Evolutionary conservation across 2,113 vertebrate species (phyloP).

Genomic region (Oryzias melastigma): DNA sequence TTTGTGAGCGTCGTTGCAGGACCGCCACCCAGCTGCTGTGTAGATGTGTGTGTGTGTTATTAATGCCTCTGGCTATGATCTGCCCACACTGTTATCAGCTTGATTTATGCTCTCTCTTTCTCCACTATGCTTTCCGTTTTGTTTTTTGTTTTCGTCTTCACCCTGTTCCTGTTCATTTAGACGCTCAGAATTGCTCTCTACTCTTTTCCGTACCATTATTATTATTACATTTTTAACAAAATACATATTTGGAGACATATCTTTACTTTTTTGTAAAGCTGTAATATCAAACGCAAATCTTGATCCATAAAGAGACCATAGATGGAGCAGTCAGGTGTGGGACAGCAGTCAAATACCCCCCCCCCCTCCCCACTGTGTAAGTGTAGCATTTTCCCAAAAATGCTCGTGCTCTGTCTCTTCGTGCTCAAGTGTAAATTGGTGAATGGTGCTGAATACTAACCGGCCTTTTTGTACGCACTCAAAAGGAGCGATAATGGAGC

Average conservation of each 20-base stretch:
- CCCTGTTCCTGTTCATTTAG: conserved; percentile 49
- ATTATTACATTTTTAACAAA: not conserved
- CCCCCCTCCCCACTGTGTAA: conserved; percentile 25
- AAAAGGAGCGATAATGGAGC: conserved; percentile 30
- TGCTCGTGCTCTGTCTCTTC: conserved; percentile 7
- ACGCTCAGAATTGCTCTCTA: conserved; percentile 26
- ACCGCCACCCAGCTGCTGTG: conserved; percentile 46
- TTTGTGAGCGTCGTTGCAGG: conserved; percentile 44
- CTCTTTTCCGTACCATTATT: conserved; percentile 4
- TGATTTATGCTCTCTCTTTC: conserved; percentile 69
- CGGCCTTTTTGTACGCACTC: conserved; percentile 26
- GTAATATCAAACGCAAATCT: conserved; percentile 44
- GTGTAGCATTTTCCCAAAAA: conserved; percentile 17
- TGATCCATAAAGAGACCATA: conserved; percentile 44
- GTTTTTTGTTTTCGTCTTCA: conserved; percentile 2
- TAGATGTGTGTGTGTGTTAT: conserved; percentile 57
- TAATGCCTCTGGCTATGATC: conserved; percentile 70
- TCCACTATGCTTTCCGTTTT: conserved; percentile 47
- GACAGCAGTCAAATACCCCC: conserved; percentile 43
- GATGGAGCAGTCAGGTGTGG: conserved; percentile 26
- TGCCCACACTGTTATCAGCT: conserved; percentile 66
- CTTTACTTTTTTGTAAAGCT: conserved; percentile 48
- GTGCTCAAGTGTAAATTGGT: conserved; percentile 25
- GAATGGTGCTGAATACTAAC: conserved; percentile 38
- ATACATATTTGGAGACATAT: too few relatives aligned